phyloP scores from a whole-genome alignment of 2,888 invertebrate species.

The Griposia aprilina region DNA sequence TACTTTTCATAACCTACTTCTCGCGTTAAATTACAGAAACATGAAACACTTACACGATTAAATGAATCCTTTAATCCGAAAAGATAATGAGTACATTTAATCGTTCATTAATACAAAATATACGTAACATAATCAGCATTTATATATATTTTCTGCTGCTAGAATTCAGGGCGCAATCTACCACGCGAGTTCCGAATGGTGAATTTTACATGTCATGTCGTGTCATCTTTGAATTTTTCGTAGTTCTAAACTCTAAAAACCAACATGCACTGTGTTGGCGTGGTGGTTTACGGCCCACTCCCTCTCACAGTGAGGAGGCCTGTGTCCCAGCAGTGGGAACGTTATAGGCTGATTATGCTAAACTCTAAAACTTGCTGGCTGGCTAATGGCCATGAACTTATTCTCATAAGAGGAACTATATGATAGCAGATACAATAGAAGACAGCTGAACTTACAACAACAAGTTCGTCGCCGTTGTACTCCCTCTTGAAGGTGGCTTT shows the following conservation, averaged over 20 bases:
- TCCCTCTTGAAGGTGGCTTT: constrained; percentile 73
- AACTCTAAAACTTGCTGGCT: neutral
- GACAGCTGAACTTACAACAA: constrained; percentile 71
- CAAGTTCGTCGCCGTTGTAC: constrained; percentile 74
- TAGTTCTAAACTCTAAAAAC: neutral
- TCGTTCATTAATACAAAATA: neutral
- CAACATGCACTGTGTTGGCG: too few species aligned
- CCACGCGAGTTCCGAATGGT: neutral
- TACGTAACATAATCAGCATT: neutral
- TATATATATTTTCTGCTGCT: neutral
- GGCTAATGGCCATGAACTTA: neutral
- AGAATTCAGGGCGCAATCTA: neutral
- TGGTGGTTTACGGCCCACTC: too few species aligned
- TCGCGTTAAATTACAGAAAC: neutral
- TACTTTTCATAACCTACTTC: neutral
- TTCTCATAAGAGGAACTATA: neutral
- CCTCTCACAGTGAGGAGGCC: too few species aligned
- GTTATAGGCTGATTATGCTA: too few species aligned
- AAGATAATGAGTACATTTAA: neutral
- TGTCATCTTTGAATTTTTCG: neutral
- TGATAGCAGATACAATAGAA: neutral
- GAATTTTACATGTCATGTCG: neutral
- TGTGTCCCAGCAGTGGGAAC: too few species aligned
- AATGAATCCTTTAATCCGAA: constrained; percentile 14
- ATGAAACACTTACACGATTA: constrained; percentile 2